A percentile compares a stretch with the other conserved stretches of the same genome.
Evolutionary conservation across 2,113 vertebrate species (phyloP).

Genomic region (Maccullochella peelii): DNA sequence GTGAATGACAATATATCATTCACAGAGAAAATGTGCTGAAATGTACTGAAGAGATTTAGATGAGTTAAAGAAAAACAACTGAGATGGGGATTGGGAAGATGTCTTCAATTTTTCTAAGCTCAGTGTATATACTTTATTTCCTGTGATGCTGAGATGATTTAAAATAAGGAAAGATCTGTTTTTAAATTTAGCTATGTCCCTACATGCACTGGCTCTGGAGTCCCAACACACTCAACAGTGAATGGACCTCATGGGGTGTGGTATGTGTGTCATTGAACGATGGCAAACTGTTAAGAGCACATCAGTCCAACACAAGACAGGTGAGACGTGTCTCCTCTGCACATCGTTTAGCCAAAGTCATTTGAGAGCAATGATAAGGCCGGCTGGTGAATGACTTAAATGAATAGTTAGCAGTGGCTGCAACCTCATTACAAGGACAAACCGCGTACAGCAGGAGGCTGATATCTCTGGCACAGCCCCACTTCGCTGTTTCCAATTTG

Average conservation of each 20-base stretch:
- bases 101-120: neutral
- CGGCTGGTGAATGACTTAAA: conserved; percentile 59
- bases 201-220: neutral
- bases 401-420: conserved; percentile 70
- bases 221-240: neutral
- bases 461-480: conserved; percentile 69
- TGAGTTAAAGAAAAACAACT: neutral
- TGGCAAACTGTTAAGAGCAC: conserved; percentile 37
- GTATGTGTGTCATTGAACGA: conserved; percentile 14
- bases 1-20: neutral
- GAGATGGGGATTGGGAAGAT: neutral
- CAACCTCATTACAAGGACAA: conserved; percentile 77
- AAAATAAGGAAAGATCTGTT: neutral
- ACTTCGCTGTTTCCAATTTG: conserved; percentile 72
- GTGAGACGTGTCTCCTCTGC: conserved; percentile 55
- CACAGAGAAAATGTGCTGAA: neutral
- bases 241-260: conserved; percentile 7
- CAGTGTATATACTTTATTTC: neutral
- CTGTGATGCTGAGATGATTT: neutral
- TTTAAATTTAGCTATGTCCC: neutral
- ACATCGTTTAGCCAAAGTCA: conserved; percentile 66
- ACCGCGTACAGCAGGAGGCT: conserved; percentile 58
- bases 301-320: conserved; percentile 56
- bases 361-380: conserved; percentile 66
- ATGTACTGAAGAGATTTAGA: neutral